phyloP scores from a whole-genome alignment of 2,797 vertebrate genomes.

The Betta splendens region DNA sequence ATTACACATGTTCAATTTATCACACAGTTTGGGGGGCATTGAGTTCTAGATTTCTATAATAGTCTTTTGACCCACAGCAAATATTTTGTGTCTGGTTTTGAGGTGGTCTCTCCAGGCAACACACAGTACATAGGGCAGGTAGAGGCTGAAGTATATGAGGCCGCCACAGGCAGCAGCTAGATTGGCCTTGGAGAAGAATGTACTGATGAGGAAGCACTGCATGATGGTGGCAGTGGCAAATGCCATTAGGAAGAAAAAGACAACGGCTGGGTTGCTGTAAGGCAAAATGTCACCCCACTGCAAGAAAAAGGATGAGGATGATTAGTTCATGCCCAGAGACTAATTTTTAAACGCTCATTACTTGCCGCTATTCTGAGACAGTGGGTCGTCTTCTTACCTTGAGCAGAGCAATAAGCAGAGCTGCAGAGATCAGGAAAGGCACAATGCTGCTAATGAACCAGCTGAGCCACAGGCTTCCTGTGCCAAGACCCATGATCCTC shows the following conservation, averaged over 20 bases:
- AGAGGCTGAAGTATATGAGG: slow-evolving; percentile 88
- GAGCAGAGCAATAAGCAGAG: slow-evolving; percentile 85
- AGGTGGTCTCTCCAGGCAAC: slow-evolving; percentile 88
- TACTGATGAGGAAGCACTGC: slow-evolving; percentile 92
- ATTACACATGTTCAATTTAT: not conserved
- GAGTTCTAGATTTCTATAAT: not conserved
- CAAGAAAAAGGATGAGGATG: not conserved
- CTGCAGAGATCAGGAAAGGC: slow-evolving; percentile 87
- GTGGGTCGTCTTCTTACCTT: slow-evolving; percentile 76
- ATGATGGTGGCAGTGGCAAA: slow-evolving; percentile 91
- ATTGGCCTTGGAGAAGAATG: slow-evolving; percentile 89
- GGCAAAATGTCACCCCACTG: slow-evolving; percentile 90
- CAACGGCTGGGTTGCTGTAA: slow-evolving; percentile 84
- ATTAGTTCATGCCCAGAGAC: not conserved
- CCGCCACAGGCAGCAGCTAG: slow-evolving; percentile 90
- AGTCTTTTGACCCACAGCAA: slow-evolving; percentile 78
- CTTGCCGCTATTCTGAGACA: not conserved
- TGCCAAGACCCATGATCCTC: slow-evolving; percentile 90
- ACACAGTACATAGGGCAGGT: slow-evolving; percentile 90
- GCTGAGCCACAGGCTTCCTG: slow-evolving; percentile 87
- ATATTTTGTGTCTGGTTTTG: slow-evolving; percentile 74
- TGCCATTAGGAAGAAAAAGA: slow-evolving; percentile 88
- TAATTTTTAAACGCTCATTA: not conserved
- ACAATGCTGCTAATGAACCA: slow-evolving; percentile 91
- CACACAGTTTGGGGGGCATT: too few relatives aligned